Percentiles rank a stretch among this genome's conserved stretches.
Evolutionary conservation across 2,888 invertebrate genomes (phyloP).

Genomic region (Acronicta alni): DNA sequence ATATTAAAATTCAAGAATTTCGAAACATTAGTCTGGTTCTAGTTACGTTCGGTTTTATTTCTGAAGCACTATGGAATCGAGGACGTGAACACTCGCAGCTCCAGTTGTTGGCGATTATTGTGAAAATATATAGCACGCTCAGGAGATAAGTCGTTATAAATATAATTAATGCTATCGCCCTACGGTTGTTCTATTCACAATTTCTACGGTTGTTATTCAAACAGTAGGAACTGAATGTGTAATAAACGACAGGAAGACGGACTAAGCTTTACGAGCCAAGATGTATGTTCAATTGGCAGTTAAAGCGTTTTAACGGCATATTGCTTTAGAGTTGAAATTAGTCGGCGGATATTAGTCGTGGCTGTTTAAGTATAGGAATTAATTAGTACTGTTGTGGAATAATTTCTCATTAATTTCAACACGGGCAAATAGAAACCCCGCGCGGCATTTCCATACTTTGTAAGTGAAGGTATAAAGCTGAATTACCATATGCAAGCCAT

Average conservation of each 20-base stretch:
- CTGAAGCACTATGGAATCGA: not conserved
- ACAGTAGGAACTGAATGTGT: conserved; percentile 67
- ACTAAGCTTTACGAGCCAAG: conserved; percentile 77
- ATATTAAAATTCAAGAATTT: conserved; percentile 4
- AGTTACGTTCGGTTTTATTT: not conserved
- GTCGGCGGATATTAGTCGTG: conserved; percentile 69
- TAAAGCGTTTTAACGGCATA: conserved; percentile 79
- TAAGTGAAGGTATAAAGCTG: conserved; percentile 63
- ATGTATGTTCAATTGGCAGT: conserved; percentile 78
- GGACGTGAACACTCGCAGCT: conserved; percentile 17
- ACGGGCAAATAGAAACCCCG: conserved; percentile 64
- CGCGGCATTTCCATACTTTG: conserved; percentile 75
- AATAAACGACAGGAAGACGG: conserved; percentile 79
- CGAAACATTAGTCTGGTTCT: not conserved
- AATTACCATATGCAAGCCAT: conserved; percentile 68
- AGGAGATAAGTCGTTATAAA: conserved; percentile 49
- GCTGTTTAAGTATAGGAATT: conserved; percentile 68
- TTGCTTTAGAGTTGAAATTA: conserved; percentile 78
- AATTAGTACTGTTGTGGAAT: conserved; percentile 75
- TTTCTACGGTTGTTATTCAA: conserved; percentile 57
- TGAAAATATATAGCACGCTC: conserved; percentile 17
- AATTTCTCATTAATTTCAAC: conserved; percentile 82
- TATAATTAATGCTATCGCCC: conserved; percentile 56
- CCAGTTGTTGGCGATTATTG: conserved; percentile 18
- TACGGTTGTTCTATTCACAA: conserved; percentile 46